These are phyloP conservation scores for Epinephelus cyanopodus DNA, from an alignment of 2,113 vertebrate species.

Conservation along the genomic window DNA sequence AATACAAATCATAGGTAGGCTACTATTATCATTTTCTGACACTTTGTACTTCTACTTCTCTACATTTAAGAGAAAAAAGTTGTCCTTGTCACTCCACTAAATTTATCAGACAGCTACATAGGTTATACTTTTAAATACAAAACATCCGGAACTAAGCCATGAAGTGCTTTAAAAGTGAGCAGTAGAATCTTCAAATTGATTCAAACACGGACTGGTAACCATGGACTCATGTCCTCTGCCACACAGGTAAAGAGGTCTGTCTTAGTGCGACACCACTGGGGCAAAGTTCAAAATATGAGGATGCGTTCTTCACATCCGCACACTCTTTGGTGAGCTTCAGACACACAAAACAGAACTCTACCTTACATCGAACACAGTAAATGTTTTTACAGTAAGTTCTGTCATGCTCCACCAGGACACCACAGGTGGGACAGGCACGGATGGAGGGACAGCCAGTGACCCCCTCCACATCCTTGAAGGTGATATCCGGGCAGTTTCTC, in stretches of 20 bases:
- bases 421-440: slow-evolving; percentile 4
- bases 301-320: slow-evolving; percentile 11
- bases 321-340: slow-evolving; percentile 45
- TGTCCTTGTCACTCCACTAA: too few species aligned
- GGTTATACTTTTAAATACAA: too few species aligned
- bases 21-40: too few species aligned
- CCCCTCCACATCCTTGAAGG: slow-evolving; percentile 2
- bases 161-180: too few species aligned
- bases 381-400: slow-evolving; percentile 70
- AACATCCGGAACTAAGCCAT: too few species aligned
- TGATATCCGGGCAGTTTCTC: slow-evolving; percentile 12
- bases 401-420: slow-evolving; percentile 66
- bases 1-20: too few species aligned
- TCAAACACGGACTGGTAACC: too few species aligned
- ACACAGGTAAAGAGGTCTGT: not conserved
- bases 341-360: slow-evolving; percentile 80
- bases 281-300: not conserved
- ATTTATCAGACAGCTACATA: too few species aligned
- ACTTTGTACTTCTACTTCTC: too few species aligned
- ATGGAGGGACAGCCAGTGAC: not conserved
- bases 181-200: too few species aligned
- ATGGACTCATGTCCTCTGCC: not conserved
- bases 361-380: slow-evolving; percentile 63
- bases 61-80: too few species aligned
- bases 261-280: not conserved